Evolutionary conservation across 2,888 invertebrate genomes (phyloP).

Genomic region (Aporophyla nigra): DNA sequence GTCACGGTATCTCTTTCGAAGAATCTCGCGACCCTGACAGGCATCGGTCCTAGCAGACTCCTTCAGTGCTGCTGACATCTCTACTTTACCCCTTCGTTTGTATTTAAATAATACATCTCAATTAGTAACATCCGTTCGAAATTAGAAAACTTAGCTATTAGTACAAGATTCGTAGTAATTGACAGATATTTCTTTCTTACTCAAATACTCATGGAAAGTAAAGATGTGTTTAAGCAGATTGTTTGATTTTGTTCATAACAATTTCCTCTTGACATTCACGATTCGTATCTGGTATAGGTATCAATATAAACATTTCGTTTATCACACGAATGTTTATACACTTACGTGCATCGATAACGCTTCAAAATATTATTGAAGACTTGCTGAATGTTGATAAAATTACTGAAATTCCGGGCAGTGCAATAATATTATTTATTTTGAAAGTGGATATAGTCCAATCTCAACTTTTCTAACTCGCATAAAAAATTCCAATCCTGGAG

Average conservation of each 20-base stretch:
- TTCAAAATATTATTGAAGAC: not conserved
- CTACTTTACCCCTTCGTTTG: too few species aligned
- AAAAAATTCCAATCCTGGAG: not conserved
- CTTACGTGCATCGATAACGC: slow-evolving; percentile 5
- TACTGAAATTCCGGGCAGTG: not conserved
- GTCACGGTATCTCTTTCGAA: too few species aligned
- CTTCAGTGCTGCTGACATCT: too few species aligned
- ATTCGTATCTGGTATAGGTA: not conserved
- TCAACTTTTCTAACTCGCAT: not conserved
- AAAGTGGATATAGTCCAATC: slow-evolving; percentile 2
- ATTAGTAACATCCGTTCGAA: too few species aligned
- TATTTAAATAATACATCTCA: too few species aligned
- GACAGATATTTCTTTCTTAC: too few species aligned
- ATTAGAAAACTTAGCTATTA: too few species aligned
- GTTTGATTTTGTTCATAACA: not conserved
- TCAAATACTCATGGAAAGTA: too few species aligned
- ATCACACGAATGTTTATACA: not conserved
- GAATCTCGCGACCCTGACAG: too few species aligned
- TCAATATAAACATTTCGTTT: not conserved
- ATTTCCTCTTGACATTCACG: not conserved
- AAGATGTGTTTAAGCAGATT: not conserved
- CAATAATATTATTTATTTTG: slow-evolving; percentile 15
- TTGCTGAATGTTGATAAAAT: slow-evolving; percentile 24
- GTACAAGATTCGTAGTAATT: too few species aligned
- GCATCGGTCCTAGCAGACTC: too few species aligned